These are phyloP conservation scores for Stichopus horrens DNA, from an alignment of 53 echinoderm and acorn worm species.

Conservation along the genomic window DNA sequence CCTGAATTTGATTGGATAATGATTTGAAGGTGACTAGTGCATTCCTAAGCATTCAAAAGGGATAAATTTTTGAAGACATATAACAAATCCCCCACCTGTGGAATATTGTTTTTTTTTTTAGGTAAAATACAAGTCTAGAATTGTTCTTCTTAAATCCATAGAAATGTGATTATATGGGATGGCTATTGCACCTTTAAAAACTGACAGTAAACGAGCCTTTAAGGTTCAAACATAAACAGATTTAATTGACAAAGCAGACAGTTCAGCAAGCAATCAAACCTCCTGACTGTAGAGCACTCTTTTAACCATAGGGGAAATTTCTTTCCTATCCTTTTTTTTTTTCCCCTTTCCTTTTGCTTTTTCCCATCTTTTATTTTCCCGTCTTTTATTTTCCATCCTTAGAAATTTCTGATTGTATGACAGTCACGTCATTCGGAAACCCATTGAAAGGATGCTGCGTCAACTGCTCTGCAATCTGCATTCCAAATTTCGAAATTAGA, in stretches of 20 bases:
- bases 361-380: not conserved
- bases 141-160: too few relatives aligned
- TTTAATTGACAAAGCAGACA: not conserved
- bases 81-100: too few relatives aligned
- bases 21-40: too few relatives aligned
- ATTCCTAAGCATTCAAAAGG: too few relatives aligned
- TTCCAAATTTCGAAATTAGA: constrained; percentile 28
- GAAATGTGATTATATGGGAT: not conserved
- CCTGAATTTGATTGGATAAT: too few relatives aligned
- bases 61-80: too few relatives aligned
- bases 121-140: too few relatives aligned
- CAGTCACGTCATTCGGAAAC: not conserved
- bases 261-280: not conserved
- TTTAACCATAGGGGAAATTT: not conserved
- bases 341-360: not conserved
- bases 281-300: not conserved
- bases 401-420: not conserved
- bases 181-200: not conserved
- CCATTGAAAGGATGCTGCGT: constrained; percentile 5
- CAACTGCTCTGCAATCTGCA: not conserved
- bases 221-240: not conserved
- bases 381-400: too few relatives aligned
- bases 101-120: too few relatives aligned
- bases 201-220: not conserved
- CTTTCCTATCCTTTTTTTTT: not conserved